These are phyloP conservation scores for Procavia capensis DNA, from an alignment of 2,113 vertebrate species.

Conservation along the genomic window DNA sequence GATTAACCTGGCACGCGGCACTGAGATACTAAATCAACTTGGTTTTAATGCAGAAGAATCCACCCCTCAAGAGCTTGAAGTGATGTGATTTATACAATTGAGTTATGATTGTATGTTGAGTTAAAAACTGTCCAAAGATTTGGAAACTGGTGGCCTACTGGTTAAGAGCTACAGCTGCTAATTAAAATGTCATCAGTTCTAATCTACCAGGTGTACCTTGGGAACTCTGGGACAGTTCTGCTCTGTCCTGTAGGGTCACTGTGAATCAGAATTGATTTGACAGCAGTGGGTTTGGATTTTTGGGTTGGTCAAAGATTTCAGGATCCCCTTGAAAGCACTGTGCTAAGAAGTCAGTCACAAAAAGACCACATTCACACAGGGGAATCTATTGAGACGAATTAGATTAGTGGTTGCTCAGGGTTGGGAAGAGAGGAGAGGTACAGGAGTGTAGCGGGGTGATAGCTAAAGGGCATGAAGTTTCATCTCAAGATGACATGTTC, in stretches of 20 bases:
- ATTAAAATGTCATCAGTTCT: too few species aligned
- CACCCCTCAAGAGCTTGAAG: neutral
- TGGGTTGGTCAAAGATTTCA: constrained; percentile 14
- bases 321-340: neutral
- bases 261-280: too few species aligned
- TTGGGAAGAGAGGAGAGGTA: neutral
- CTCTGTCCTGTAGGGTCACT: too few species aligned
- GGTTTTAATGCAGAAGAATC: constrained; percentile 17
- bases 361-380: neutral
- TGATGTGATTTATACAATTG: neutral
- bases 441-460: neutral
- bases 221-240: too few species aligned
- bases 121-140: neutral
- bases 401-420: neutral
- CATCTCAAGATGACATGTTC: neutral
- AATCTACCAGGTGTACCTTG: too few species aligned
- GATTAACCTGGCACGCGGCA: neutral
- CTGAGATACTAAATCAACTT: neutral
- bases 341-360: neutral
- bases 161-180: too few species aligned
- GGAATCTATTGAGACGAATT: neutral
- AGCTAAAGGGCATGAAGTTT: neutral
- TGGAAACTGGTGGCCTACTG: too few species aligned
- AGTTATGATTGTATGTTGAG: neutral
- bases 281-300: too few species aligned